A percentile compares a stretch with the other conserved stretches of the same genome.
phyloP scores from a whole-genome alignment of 2,797 vertebrate genomes.

The Xyrichtys novacula region DNA sequence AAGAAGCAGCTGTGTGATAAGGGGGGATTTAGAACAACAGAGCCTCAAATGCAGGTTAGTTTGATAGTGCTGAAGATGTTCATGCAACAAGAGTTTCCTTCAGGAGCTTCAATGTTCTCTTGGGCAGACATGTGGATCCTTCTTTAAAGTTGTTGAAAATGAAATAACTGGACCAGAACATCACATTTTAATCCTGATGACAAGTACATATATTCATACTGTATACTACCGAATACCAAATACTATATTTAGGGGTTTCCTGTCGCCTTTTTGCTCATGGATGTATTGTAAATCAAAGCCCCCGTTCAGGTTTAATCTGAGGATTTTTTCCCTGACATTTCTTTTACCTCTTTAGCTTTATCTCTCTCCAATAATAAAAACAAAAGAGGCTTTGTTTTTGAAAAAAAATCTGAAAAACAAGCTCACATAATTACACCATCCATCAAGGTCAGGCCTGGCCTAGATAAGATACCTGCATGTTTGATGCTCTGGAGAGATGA shows the following conservation, averaged over 20 bases:
- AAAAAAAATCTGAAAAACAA: conserved; percentile 31
- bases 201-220: too few relatives aligned
- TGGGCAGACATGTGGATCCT: background rate
- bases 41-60: conserved; percentile 38
- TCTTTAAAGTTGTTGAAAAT: background rate
- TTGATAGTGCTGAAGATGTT: conserved; percentile 17
- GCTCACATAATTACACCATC: conserved; percentile 66
- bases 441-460: conserved; percentile 55
- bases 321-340: conserved; percentile 12
- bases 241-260: background rate
- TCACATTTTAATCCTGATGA: background rate
- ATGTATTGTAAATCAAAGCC: background rate
- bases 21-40: conserved; percentile 46
- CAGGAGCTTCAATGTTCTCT: conserved; percentile 22
- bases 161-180: background rate
- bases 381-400: conserved; percentile 1
- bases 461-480: conserved; percentile 56
- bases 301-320: background rate
- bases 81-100: conserved; percentile 10
- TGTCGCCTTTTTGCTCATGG: background rate
- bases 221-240: too few relatives aligned
- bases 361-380: conserved; percentile 4
- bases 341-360: background rate
- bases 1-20: conserved; percentile 57
- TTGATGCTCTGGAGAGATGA: conserved; percentile 28